Conservation (phyloP, 1,140 invertebrate genomes). For the Drosophila kohkoa region DNA sequence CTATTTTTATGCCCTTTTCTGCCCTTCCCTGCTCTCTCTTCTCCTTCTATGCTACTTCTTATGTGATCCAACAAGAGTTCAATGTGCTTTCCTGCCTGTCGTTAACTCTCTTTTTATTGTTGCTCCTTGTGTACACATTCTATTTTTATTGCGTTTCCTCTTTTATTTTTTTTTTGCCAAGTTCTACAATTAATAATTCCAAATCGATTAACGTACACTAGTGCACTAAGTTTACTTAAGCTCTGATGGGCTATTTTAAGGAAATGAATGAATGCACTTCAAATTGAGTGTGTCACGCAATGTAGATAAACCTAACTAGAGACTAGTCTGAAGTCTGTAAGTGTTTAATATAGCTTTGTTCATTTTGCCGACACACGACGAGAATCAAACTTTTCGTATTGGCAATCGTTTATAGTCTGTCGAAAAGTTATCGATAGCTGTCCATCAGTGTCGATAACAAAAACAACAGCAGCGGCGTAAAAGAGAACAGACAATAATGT, state of each 20-base stretch:
- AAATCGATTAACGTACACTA: background rate
- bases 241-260: background rate
- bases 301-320: conserved; percentile 12
- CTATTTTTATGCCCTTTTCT: conserved; percentile 17
- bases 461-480: background rate
- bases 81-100: conserved; percentile 34
- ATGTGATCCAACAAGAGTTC: conserved; percentile 36
- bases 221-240: background rate
- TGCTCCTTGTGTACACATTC: conserved; percentile 1
- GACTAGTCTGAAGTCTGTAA: conserved; percentile 8
- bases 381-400: conserved; percentile 48
- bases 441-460: conserved; percentile 45
- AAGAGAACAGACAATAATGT: conserved; percentile 26
- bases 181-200: conserved; percentile 12
- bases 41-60: conserved; percentile 5
- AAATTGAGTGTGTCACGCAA: conserved; percentile 26
- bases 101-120: conserved; percentile 11
- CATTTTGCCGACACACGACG: conserved; percentile 26
- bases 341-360: conserved; percentile 14
- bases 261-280: background rate
- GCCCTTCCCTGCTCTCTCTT: background rate
- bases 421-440: conserved; percentile 53
- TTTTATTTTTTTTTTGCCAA: conserved; percentile 16
- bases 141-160: conserved; percentile 12
- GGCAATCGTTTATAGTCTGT: conserved; percentile 67